Conservation (phyloP, 2,888 invertebrate species). For the Drosophila silvestris region DNA sequence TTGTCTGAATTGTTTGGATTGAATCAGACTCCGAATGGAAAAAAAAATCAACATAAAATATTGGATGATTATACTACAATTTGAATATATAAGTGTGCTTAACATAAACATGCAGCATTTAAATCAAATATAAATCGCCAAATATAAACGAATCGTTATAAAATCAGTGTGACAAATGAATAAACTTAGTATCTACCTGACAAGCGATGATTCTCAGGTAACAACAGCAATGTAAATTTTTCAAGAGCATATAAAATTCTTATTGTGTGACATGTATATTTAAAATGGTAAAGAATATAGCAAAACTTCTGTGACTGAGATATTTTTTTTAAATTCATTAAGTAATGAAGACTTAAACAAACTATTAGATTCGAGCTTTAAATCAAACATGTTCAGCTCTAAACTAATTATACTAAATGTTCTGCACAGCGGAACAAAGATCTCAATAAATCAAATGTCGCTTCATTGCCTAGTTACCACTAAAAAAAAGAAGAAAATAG, state of each 20-base stretch:
- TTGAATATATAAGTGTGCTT: background rate
- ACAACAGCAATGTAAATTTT: background rate
- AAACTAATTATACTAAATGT: background rate
- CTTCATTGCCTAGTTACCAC: constrained; percentile 14
- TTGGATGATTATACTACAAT: background rate
- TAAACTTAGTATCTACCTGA: background rate
- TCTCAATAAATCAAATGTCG: constrained; percentile 67
- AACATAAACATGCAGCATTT: background rate
- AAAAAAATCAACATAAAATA: background rate
- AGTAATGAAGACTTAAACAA: background rate
- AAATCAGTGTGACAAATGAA: background rate
- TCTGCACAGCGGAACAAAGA: constrained; percentile 10
- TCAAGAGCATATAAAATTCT: background rate
- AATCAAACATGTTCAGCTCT: background rate
- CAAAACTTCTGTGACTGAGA: background rate
- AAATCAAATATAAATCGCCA: background rate
- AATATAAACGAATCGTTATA: background rate
- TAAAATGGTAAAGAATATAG: background rate
- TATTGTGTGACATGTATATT: background rate
- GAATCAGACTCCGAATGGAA: background rate
- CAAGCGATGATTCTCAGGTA: background rate
- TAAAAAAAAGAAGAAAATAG: constrained; percentile 1
- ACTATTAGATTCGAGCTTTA: background rate
- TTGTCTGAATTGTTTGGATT: constrained; percentile 32
- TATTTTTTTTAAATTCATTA: background rate